Base-by-base conservation (phyloP, 2,113 vertebrate species). In the Patagioenas fasciata region DNA sequence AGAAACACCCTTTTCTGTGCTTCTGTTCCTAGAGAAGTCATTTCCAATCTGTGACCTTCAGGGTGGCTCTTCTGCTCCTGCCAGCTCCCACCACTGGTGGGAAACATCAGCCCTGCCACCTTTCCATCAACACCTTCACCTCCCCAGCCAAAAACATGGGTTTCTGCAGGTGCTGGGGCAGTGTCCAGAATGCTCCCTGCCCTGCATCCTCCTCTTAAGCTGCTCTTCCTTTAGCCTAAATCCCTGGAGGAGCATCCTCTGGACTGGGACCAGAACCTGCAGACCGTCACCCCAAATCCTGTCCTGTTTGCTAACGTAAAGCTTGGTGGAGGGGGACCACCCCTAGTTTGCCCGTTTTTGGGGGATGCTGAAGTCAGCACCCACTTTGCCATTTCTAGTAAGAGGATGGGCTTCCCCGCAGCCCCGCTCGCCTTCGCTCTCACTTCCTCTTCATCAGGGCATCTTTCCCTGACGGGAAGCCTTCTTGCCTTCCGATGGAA, bases 1-100 rank as follows among this genome's bases (percentile, higher is more conserved):
- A 26, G 53, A 60, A 34, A 36, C 3, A 19, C 7, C 0, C 6
- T 80, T 80, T 36, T 12, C 10, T 2, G 8, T 1, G 0, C 25
- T 72, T 80, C 64, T 11, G 9, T 36, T 80, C 69, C 78, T 25
- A 26, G 24, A 69, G 50, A 69, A 85, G 42, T 15, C 23, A 9
- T 62, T 95, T 67, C 70, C 13, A 26, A 10, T 4, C 57, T 40
- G 21, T 64, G 31, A 36, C 11, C 17, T 62, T 50, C 8, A 5
- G 11, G 8, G 10, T 44, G 53, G 25, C 31, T 77, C 32, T 26
- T 50, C 36, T 2, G 0, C 8, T 29, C 20, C 12, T 5, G 4
- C 21, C 38, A 26, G 28, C 38, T 44, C 38, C 25, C 13, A 10
- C 10, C 4, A 19, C 11, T 2, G 4, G 10, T 57, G 42, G 36